These are phyloP conservation scores for Portevinia maculata DNA, from an alignment of 2,888 invertebrate species.

Conservation along the genomic window DNA sequence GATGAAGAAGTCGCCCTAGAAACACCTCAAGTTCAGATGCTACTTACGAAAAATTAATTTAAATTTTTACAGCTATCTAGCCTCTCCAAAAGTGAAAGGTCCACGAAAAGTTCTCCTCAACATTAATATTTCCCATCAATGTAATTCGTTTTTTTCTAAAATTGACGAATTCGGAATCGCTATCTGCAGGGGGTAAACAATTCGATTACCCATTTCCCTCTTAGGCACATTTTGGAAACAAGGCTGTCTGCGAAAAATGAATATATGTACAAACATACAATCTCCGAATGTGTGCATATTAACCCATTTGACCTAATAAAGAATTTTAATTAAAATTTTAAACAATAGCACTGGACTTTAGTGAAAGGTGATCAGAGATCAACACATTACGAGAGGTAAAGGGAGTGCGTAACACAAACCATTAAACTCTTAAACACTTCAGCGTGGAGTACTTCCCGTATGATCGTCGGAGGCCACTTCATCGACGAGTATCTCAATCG, in stretches of 20 bases:
- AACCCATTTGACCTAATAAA: conserved; percentile 55
- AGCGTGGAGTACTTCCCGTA: conserved; percentile 43
- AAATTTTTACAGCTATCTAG: conserved; percentile 16
- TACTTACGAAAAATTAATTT: conserved; percentile 37
- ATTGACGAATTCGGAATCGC: conserved; percentile 59
- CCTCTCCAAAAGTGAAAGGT: conserved; percentile 66
- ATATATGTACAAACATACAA: conserved; percentile 57
- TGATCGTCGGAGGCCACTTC: conserved; percentile 22
- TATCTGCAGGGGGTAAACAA: conserved; percentile 50
- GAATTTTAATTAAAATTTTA: conserved; percentile 62
- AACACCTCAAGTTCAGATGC: conserved; percentile 42
- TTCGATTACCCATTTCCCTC: conserved; percentile 65
- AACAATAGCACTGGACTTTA: too few relatives aligned
- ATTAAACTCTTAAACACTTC: conserved; percentile 61
- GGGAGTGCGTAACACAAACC: conserved; percentile 37
- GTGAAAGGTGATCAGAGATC: conserved; percentile 61
- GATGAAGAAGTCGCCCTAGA: conserved; percentile 39
- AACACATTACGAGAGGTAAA: conserved; percentile 19
- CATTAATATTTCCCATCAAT: conserved; percentile 16
- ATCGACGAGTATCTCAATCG: conserved; percentile 13
- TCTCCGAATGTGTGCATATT: conserved; percentile 28
- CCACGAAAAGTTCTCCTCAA: conserved; percentile 12
- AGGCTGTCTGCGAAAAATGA: conserved; percentile 26
- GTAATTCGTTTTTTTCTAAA: conserved; percentile 6
- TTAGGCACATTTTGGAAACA: conserved; percentile 52